phyloP scores from a whole-genome alignment of 2,113 vertebrate genomes.

The Peromyscus polionotus region DNA sequence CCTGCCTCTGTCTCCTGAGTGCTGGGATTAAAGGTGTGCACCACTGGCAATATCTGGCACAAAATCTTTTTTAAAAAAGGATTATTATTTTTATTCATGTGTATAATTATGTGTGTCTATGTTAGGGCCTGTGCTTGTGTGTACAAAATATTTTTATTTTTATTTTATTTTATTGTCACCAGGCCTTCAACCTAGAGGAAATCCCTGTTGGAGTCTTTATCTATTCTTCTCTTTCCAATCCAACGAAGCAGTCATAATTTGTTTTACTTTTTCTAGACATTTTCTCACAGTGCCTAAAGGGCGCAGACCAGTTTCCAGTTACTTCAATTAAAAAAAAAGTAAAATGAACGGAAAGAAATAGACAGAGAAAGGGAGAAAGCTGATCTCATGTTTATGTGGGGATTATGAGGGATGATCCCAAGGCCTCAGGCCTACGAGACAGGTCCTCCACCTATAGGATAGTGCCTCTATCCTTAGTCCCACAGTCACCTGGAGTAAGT shows the following conservation, averaged over 20 bases:
- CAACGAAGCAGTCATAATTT: neutral
- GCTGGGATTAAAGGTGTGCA: no score
- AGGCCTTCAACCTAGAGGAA: neutral
- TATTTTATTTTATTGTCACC: neutral
- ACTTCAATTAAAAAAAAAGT: constrained; percentile 42
- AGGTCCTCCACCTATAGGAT: neutral
- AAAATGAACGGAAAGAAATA: constrained; percentile 15
- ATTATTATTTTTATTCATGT: neutral
- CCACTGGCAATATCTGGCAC: no score
- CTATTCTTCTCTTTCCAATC: neutral
- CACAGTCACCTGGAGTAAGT: neutral
- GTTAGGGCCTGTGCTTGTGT: neutral
- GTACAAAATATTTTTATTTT: neutral
- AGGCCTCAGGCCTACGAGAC: neutral
- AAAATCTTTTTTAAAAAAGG: neutral
- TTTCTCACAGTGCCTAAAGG: neutral
- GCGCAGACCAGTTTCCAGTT: constrained; percentile 7
- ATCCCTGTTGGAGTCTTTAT: neutral
- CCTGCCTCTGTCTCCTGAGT: no score
- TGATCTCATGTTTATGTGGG: neutral
- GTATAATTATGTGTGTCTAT: neutral
- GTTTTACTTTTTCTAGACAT: constrained; percentile 28
- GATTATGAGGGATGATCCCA: neutral
- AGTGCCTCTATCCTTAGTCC: neutral
- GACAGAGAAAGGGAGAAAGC: neutral